phyloP scores from a whole-genome alignment of 2,113 vertebrate genomes.

The Pelmatolapia mariae region DNA sequence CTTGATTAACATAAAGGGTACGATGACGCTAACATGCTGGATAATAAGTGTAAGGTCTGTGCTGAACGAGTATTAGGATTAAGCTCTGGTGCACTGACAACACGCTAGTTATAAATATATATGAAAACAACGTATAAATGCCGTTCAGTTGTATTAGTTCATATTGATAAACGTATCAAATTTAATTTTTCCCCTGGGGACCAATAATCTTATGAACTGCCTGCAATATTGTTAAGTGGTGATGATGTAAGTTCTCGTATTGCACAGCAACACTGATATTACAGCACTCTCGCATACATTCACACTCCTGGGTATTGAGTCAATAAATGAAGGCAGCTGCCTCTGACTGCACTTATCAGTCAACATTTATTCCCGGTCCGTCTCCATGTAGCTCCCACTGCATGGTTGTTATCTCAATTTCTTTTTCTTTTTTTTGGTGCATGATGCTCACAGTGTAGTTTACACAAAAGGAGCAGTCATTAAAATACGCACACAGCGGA shows the following conservation, averaged over 20 bases:
- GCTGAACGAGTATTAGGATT: neutral
- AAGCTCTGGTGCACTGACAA: neutral
- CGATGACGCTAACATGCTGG: slow-evolving; percentile 27
- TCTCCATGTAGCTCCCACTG: slow-evolving; percentile 10
- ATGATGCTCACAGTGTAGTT: neutral
- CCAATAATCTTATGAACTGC: slow-evolving; percentile 5
- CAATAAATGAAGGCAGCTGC: slow-evolving; percentile 40
- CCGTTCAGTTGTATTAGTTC: slow-evolving; percentile 27
- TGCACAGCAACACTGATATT: slow-evolving; percentile 39
- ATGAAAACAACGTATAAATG: neutral
- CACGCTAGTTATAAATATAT: neutral
- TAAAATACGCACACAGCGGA: neutral
- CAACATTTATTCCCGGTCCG: slow-evolving; percentile 28
- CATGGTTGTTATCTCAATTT: neutral
- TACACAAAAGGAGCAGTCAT: neutral
- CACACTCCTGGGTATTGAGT: slow-evolving; percentile 36
- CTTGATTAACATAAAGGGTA: slow-evolving; percentile 44
- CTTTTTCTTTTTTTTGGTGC: neutral
- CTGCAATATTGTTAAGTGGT: slow-evolving; percentile 45
- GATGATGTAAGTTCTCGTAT: slow-evolving; percentile 49
- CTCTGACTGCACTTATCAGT: slow-evolving; percentile 57
- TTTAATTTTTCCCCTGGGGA: slow-evolving; percentile 17
- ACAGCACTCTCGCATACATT: slow-evolving; percentile 17
- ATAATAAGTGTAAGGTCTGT: slow-evolving; percentile 13
- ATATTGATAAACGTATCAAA: slow-evolving; percentile 48